These are phyloP conservation scores for Therioaphis trifolii DNA, from an alignment of 2,888 invertebrate genomes.

Conservation along the genomic window DNA sequence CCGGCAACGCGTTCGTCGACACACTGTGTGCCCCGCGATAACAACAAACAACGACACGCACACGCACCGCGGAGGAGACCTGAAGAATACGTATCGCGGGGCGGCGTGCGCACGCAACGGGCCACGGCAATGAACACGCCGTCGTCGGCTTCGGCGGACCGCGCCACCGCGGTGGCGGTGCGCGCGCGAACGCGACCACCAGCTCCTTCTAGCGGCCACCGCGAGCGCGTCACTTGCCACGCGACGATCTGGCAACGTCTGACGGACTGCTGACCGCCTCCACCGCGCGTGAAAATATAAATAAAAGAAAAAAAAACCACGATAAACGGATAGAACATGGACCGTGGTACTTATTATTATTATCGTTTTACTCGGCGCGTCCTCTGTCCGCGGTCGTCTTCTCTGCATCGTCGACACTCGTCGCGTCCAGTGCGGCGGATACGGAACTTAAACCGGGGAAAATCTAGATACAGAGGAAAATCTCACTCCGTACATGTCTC, in stretches of 20 bases:
- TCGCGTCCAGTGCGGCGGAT: too few relatives aligned
- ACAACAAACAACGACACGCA: conserved; percentile 25
- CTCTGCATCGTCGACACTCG: too few relatives aligned
- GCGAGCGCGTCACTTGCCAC: not conserved
- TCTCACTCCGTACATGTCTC: too few relatives aligned
- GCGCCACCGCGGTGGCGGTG: too few relatives aligned
- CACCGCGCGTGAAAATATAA: not conserved
- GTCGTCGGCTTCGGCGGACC: not conserved
- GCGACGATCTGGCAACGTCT: conserved; percentile 35
- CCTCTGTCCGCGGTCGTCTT: too few relatives aligned
- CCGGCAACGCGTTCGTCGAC: not conserved
- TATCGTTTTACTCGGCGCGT: too few relatives aligned
- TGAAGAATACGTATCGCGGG: not conserved
- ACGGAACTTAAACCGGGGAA: too few relatives aligned
- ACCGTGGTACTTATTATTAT: too few relatives aligned
- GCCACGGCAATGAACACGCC: not conserved
- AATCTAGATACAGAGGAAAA: too few relatives aligned
- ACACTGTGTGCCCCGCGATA: conserved; percentile 3
- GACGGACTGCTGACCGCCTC: too few relatives aligned
- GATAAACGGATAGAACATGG: too few relatives aligned
- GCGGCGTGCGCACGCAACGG: not conserved
- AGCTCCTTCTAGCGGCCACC: conserved; percentile 11
- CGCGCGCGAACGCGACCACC: not conserved
- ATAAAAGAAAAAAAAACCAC: too few relatives aligned
- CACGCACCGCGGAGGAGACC: conserved; percentile 34